Evolutionary conservation across 2,797 vertebrate species (phyloP), one percentile per base, ranked within the genome.

Genomic region (Myotis planiceps): DNA sequence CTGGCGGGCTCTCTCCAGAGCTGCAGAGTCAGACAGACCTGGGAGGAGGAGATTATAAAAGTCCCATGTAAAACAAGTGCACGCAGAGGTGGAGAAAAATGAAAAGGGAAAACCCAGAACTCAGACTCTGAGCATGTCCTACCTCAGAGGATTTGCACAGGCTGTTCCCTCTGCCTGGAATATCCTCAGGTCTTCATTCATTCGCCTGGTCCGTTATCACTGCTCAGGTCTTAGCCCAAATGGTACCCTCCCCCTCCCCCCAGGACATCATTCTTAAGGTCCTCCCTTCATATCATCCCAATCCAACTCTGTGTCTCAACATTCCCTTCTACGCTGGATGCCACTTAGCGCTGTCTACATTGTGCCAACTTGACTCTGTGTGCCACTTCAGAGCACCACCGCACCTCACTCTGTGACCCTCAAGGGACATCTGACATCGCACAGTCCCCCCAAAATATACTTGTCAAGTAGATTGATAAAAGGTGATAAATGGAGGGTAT

Each of bases 181-280:
- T 0, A 6, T 7, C 27, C 63, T 72, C 66, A 14, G 14, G 0
- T 21, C 34, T 45, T 55, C 21, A n/a, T 16, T 12, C 18, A 16
- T 5, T 10, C 0, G 0, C 71, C 47, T 27, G 3, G 27, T 15
- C 29, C 2, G 0, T n/a, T 4, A 9, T 4, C 13, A 18, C 2
- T 0, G 0, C 7, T 37, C 27, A 58, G 25, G 23, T 29, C 65
- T 90, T 13, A 25, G 32, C 45, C 19, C 39, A 15, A 4, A n/a
- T 0, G 18, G 25, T 5, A 15, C 27, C 18, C 0, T 8, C 12
- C 42, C 42, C 13, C n/a, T n/a, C 21, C 4, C 3, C 21, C 37
- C 0, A 19, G 37, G 27, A 53, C 9, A 3, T 37, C 9, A 10
- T 78, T 53, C 39, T 16, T 66, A n/a, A 34, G 19, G 49, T 2